phyloP scores from a whole-genome alignment of 2,113 vertebrate species.

The Illadopsis cleaveri region DNA sequence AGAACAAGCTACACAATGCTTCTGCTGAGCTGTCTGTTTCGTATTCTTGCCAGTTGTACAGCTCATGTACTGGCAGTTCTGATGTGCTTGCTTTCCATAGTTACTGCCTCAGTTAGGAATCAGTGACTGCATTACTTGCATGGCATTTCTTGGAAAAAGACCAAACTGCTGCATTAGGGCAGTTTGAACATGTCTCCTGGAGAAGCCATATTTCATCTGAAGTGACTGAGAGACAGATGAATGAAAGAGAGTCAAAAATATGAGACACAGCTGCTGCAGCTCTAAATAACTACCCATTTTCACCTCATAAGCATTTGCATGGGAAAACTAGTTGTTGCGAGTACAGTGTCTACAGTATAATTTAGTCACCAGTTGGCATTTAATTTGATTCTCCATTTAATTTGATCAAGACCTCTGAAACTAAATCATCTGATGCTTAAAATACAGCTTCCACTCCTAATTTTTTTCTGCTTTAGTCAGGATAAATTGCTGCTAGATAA shows the following conservation, averaged over 20 bases:
- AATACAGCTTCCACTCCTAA: neutral
- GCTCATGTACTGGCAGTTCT: neutral
- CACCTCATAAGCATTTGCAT: slow-evolving; percentile 6
- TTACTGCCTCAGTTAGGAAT: neutral
- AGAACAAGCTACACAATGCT: neutral
- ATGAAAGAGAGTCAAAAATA: slow-evolving; percentile 21
- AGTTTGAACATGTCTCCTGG: neutral
- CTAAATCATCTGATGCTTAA: slow-evolving; percentile 32
- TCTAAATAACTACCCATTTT: slow-evolving; percentile 25
- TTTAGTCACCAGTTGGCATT: slow-evolving; percentile 42
- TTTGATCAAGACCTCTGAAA: slow-evolving; percentile 53
- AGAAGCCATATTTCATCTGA: slow-evolving; percentile 10
- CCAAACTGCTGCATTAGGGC: neutral
- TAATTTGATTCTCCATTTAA: slow-evolving; percentile 56
- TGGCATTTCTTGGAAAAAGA: neutral
- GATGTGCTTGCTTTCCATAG: neutral
- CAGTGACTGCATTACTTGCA: neutral
- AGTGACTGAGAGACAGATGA: neutral
- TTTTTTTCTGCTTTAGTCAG: slow-evolving; percentile 13
- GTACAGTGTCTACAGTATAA: neutral
- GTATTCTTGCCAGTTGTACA: neutral
- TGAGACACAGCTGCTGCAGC: slow-evolving; percentile 21
- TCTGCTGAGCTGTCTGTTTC: neutral
- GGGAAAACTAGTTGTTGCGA: slow-evolving; percentile 1
- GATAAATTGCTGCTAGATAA: slow-evolving; percentile 5